A percentile compares a stretch with the other conserved stretches of the same genome.
Evolutionary conservation across 2,113 vertebrate species (phyloP).

Genomic region (Macrotis lagotis): DNA sequence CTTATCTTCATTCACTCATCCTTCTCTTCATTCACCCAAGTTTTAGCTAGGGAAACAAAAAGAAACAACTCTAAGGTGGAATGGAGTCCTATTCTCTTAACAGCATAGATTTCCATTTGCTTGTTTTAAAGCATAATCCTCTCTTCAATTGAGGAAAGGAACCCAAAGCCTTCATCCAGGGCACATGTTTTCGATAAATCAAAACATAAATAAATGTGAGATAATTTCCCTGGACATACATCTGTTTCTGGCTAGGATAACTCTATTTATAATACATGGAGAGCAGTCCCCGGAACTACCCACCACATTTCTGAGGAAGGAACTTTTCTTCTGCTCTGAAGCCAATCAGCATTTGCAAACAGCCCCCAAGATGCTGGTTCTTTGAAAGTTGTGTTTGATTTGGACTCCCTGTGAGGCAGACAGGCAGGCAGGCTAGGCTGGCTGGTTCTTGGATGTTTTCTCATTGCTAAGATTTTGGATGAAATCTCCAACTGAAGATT

Average conservation of each 20-base stretch:
- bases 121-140: conserved; percentile 61
- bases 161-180: conserved; percentile 75
- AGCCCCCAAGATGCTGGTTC: conserved; percentile 57
- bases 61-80: conserved; percentile 68
- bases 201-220: conserved; percentile 79
- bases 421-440: not conserved
- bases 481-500: conserved; percentile 71
- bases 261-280: conserved; percentile 78
- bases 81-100: conserved; percentile 71
- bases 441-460: conserved; percentile 49
- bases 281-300: conserved; percentile 73
- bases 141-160: conserved; percentile 78
- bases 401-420: conserved; percentile 58
- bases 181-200: conserved; percentile 79
- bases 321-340: conserved; percentile 51
- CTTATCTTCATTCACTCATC: not conserved
- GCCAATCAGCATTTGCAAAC: conserved; percentile 64
- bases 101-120: conserved; percentile 59
- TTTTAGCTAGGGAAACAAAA: conserved; percentile 43
- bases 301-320: conserved; percentile 74
- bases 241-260: conserved; percentile 79
- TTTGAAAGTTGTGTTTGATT: conserved; percentile 64
- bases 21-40: conserved; percentile 3
- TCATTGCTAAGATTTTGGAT: conserved; percentile 67
- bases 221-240: conserved; percentile 76